phyloP scores from a whole-genome alignment of 2,888 invertebrate genomes.

The Athalia cordata region DNA sequence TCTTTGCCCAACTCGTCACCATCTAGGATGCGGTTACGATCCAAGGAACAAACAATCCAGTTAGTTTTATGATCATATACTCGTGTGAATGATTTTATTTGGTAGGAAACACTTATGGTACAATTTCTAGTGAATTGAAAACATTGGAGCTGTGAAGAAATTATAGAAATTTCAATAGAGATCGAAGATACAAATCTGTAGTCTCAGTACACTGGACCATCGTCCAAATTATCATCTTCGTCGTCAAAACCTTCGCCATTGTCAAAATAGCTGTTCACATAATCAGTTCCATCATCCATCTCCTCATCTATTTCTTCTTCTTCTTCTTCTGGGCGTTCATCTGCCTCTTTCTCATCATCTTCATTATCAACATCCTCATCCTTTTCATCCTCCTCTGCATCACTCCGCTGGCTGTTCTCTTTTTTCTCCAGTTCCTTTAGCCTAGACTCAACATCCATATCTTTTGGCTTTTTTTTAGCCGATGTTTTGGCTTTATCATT shows the following conservation, averaged over 20 bases:
- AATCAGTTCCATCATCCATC: slow-evolving; percentile 92
- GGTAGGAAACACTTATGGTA: too few relatives aligned
- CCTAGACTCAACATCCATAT: slow-evolving; percentile 66
- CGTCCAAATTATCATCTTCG: slow-evolving; percentile 90
- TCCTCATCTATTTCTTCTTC: slow-evolving; percentile 86
- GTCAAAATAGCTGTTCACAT: slow-evolving; percentile 91
- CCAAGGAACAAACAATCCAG: too few relatives aligned
- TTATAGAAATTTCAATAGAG: too few relatives aligned
- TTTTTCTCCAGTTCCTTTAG: slow-evolving; percentile 82
- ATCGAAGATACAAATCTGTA: neutral
- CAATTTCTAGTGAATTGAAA: too few relatives aligned
- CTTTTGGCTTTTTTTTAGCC: slow-evolving; percentile 58
- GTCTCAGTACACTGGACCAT: slow-evolving; percentile 85
- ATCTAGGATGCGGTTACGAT: too few relatives aligned
- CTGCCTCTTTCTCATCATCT: slow-evolving; percentile 76
- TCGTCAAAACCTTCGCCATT: slow-evolving; percentile 92
- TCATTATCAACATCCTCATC: slow-evolving; percentile 73
- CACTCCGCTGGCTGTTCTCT: slow-evolving; percentile 72
- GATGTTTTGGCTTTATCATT: slow-evolving; percentile 1
- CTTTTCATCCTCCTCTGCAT: slow-evolving; percentile 74
- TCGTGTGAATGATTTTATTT: too few relatives aligned
- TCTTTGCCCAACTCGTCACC: too few relatives aligned
- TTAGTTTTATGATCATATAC: too few relatives aligned
- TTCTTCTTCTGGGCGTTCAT: slow-evolving; percentile 77
- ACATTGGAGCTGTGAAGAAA: too few relatives aligned